Evolutionary conservation across 2,113 vertebrate species (phyloP).

Genomic region (Arothron firmamentum): DNA sequence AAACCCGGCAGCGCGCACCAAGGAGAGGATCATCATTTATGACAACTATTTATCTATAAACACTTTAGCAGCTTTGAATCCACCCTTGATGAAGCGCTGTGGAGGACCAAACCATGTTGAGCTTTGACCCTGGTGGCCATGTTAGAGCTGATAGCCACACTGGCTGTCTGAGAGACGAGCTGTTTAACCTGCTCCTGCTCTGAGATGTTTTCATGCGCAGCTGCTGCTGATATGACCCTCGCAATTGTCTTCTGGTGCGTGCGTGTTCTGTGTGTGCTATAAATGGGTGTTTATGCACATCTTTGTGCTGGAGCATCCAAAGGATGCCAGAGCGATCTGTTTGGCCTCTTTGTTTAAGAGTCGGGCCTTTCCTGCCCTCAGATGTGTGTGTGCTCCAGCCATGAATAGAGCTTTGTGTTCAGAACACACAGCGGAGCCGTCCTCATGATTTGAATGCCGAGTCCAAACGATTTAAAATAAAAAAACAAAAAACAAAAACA

Average conservation of each 20-base stretch:
- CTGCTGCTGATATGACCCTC: conserved; percentile 11
- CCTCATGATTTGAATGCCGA: conserved; percentile 57
- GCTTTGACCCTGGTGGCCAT: too few relatives aligned
- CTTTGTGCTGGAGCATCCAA: conserved; percentile 3
- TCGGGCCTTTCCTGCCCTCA: conserved; percentile 60
- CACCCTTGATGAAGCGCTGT: not conserved
- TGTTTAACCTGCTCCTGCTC: not conserved
- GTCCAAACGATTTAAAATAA: conserved; percentile 35
- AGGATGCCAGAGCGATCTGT: conserved; percentile 66
- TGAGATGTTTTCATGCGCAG: not conserved
- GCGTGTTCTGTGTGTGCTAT: not conserved
- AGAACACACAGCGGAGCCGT: conserved; percentile 29
- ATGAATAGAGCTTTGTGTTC: conserved; percentile 76
- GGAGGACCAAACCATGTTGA: too few relatives aligned
- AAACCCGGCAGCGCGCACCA: conserved; percentile 4
- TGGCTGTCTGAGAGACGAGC: not conserved
- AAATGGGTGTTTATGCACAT: conserved; percentile 1
- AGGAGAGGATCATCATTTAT: not conserved
- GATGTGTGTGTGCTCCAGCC: conserved; percentile 52
- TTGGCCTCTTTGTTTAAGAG: conserved; percentile 72
- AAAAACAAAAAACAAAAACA: not conserved
- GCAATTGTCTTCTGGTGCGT: not conserved
- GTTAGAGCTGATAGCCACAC: not conserved
- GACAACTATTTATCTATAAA: conserved; percentile 11
- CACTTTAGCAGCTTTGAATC: not conserved